phyloP scores from a whole-genome alignment of 2,113 vertebrate species.

The Scalopus aquaticus region DNA sequence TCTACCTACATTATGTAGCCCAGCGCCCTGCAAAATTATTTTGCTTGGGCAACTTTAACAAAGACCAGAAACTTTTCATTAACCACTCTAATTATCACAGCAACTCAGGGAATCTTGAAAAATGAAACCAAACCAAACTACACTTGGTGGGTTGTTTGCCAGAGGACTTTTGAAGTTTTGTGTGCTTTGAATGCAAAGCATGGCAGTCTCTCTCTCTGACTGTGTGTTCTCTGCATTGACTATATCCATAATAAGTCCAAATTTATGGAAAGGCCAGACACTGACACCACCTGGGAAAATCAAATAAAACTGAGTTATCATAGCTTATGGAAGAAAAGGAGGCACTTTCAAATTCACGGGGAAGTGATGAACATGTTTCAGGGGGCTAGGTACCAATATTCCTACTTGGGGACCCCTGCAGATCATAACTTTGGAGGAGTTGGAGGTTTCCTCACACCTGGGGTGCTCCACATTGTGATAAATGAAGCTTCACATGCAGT shows the following conservation, averaged over 20 bases:
- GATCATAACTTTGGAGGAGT: background rate
- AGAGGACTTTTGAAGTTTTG: background rate
- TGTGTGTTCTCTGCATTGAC: background rate
- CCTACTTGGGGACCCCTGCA: too few relatives aligned
- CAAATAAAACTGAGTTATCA: background rate
- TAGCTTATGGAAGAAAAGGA: background rate
- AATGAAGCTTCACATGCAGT: accelerated
- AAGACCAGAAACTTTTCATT: background rate
- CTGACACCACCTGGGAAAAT: background rate
- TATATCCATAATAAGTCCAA: background rate
- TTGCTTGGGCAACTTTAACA: background rate
- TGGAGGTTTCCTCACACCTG: background rate
- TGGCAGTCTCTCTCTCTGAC: background rate
- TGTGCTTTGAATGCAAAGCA: background rate
- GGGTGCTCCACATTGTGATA: background rate
- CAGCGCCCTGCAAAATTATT: background rate
- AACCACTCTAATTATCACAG: background rate
- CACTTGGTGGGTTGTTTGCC: background rate
- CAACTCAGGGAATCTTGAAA: background rate
- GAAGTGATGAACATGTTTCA: background rate
- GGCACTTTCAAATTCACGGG: background rate
- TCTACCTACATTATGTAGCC: background rate
- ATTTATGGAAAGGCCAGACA: background rate
- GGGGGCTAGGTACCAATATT: accelerated
- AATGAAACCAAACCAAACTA: background rate